Conservation (phyloP, 1,140 invertebrate genomes). For the Nautilus pompilius region DNA sequence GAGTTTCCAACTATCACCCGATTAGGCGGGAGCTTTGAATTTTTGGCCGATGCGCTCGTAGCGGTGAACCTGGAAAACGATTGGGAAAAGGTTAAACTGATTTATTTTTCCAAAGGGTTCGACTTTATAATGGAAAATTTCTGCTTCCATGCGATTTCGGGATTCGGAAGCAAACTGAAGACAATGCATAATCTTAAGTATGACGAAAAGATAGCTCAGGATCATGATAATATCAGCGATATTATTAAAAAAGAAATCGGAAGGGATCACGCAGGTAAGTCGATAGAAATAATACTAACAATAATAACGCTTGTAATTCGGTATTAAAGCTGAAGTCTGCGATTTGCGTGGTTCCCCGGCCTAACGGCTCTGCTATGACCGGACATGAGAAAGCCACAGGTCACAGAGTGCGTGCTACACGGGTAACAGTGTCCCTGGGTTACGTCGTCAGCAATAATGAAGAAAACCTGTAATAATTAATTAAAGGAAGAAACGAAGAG, state of each 20-base stretch:
- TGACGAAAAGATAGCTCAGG: not conserved
- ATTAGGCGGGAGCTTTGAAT: not conserved
- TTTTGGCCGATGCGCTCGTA: not conserved
- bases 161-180: not conserved
- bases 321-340: too few species aligned
- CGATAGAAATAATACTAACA: too few species aligned
- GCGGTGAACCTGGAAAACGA: not conserved
- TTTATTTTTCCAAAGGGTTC: not conserved
- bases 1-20: slow-evolving; percentile 2
- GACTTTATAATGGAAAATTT: not conserved
- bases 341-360: too few species aligned
- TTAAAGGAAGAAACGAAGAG: too few species aligned
- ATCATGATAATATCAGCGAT: not conserved
- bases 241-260: slow-evolving; percentile 1
- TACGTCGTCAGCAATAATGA: too few species aligned
- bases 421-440: too few species aligned
- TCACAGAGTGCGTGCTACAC: too few species aligned
- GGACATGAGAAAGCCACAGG: too few species aligned
- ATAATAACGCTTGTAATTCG: too few species aligned
- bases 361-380: too few species aligned
- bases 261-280: not conserved
- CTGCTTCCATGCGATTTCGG: not conserved
- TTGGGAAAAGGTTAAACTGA: slow-evolving; percentile 1
- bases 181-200: not conserved
- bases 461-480: too few species aligned